Evolutionary conservation across 1,140 invertebrate species (phyloP).

Genomic region (Oedothorax gibbosus): DNA sequence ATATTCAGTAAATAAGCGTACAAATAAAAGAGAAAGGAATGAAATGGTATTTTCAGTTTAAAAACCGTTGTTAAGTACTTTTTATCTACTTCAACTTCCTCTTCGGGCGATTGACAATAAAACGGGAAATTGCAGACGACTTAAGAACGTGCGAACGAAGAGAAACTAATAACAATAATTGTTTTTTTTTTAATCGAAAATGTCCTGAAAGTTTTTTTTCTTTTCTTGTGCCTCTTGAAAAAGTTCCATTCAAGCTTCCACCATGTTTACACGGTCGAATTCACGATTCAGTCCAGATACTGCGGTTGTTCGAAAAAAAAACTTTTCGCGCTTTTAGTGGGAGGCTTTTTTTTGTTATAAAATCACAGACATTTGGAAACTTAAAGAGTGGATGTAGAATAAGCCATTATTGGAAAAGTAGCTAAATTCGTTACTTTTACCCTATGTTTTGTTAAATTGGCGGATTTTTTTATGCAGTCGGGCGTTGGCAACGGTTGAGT

Average conservation of each 20-base stretch:
- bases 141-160: background rate
- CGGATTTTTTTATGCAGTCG: no score
- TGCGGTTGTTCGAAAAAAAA: background rate
- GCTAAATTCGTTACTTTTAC: constrained; percentile 4
- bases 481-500: no score
- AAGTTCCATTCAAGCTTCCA: constrained; percentile 21
- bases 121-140: constrained; percentile 28
- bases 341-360: constrained; percentile 21
- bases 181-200: no score
- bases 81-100: background rate
- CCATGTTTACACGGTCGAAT: constrained; percentile 53
- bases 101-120: constrained; percentile 2
- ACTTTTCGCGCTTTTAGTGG: constrained; percentile 37
- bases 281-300: constrained; percentile 57
- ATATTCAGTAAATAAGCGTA: no score
- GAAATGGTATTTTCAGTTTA: no score
- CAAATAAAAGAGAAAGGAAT: no score
- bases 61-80: no score
- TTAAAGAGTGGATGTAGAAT: constrained; percentile 36
- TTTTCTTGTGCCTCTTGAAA: no score
- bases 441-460: constrained; percentile 1
- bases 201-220: no score
- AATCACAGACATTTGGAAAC: constrained; percentile 23
- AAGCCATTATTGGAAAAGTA: constrained; percentile 29
- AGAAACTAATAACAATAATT: no score